Percentiles rank a stretch among this genome's conserved stretches.
These are phyloP conservation scores for Drosophila repletoides DNA, from an alignment of 1,140 invertebrate species.

Conservation along the genomic window DNA sequence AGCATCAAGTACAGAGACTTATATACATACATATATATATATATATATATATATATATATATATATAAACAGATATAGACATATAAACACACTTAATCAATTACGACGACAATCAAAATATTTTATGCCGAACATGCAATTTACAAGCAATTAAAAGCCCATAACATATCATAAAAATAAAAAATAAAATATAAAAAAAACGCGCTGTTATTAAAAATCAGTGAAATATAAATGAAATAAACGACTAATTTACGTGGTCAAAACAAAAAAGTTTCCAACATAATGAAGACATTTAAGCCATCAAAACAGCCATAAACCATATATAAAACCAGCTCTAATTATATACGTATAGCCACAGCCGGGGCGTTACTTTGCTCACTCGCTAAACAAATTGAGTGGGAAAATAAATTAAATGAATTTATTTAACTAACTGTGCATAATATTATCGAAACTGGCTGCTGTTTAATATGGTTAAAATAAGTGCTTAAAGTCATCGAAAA, in stretches of 20 bases:
- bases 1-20: constrained; percentile 35
- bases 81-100: constrained; percentile 32
- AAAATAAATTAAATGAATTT: too few species aligned
- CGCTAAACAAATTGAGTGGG: constrained; percentile 20
- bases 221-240: constrained; percentile 2
- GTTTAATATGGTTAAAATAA: too few species aligned
- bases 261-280: constrained; percentile 19
- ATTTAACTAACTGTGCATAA: too few species aligned
- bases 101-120: constrained; percentile 46
- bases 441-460: too few species aligned
- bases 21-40: constrained; percentile 9
- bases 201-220: not conserved
- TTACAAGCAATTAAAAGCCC: constrained; percentile 46
- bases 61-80: not conserved
- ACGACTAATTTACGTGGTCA: constrained; percentile 4
- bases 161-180: constrained; percentile 29
- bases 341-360: too few species aligned
- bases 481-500: too few species aligned
- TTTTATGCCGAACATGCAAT: constrained; percentile 18
- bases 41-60: not conserved
- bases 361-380: constrained; percentile 14
- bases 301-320: constrained; percentile 31
- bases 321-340: constrained; percentile 33
- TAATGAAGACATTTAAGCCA: constrained; percentile 51
- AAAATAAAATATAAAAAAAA: constrained; percentile 7